Evolutionary conservation across 2,888 invertebrate species (phyloP), one percentile per base, ranked within the genome.

Genomic region (Notocelia uddmanniana): DNA sequence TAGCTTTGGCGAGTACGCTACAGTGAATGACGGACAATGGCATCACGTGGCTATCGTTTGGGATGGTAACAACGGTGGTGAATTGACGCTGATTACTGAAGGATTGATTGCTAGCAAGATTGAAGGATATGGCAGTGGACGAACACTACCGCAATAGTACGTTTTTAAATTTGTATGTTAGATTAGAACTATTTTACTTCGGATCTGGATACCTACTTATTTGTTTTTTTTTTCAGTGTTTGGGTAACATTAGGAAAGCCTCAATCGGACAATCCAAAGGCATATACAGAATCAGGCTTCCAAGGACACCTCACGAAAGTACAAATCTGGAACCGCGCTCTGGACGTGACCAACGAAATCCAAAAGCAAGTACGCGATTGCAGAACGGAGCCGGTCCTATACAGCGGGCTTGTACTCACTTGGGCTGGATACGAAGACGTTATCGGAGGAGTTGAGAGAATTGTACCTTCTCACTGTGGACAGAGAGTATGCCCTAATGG

Each of bases 11-110:
- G 97, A 98, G 89, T 98, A 97, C 80, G 97, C 98, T 0, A 98
- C 98, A 0, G 96, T 99, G 21, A 99, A 98, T 83, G 98, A 99
- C 83, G 98, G 98, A 3, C 98, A 98, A 84, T 99, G 99, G 99
- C 98, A 99, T 93, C 98, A 98, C 83, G 96, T 98, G 37, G 98
- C 98, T 50, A 95, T 99, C 67, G 97, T 98, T n/a, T 99, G 99
- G 98, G 97, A 98, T 83, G 98, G 98, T 50, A 95, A 95, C 73
- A 96, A 96, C 69, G 97, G 97, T 6, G 98, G 98, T 21, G 96
- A 97, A 85, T 92, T 99, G 57, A 97, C 97, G 69, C 94, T 99
- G 26, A 97, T 98, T 64, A 98, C 98, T n/a, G 98, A 99, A 94
- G 98, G 98, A 55, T 95, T 99, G 62, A 98, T 99, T 76, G 98